These are phyloP conservation scores for Gadopsis bispinosus DNA, from an alignment of 2,797 vertebrate species.

Conservation along the genomic window DNA sequence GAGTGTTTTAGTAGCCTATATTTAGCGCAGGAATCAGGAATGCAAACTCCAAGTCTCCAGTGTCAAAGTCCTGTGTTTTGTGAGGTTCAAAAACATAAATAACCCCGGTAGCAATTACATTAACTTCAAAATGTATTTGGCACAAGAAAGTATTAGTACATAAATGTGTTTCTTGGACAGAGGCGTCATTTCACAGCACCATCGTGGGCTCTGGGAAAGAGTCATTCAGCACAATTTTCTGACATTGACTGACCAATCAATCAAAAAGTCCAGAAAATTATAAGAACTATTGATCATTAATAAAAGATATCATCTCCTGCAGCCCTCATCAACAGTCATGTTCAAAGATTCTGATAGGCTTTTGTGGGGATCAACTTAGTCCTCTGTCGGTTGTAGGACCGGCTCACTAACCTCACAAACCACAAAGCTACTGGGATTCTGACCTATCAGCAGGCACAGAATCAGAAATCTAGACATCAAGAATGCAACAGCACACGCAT, in stretches of 20 bases:
- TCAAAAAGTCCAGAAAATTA: neutral
- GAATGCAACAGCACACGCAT: conserved; percentile 35
- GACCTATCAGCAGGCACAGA: conserved; percentile 5
- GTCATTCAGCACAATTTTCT: neutral
- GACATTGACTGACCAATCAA: neutral
- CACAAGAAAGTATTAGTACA: no score
- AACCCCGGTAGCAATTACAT: neutral
- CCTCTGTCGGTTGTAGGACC: neutral
- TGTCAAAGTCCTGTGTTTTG: neutral
- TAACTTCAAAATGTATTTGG: no score
- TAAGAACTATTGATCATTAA: neutral
- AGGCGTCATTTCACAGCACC: neutral
- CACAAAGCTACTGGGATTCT: neutral
- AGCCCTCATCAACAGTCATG: neutral
- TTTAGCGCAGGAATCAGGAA: no score
- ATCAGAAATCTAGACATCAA: conserved; percentile 16
- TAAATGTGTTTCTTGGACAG: neutral
- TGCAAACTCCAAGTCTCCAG: neutral
- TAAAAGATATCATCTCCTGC: neutral
- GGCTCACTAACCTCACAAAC: conserved; percentile 17
- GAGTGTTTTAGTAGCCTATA: neutral
- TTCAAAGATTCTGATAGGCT: neutral
- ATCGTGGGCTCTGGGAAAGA: neutral
- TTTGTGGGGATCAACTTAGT: neutral
- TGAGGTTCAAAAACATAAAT: neutral